Evolutionary conservation across 2,113 vertebrate genomes (phyloP).

Genomic region (Sylvilagus bachmani): DNA sequence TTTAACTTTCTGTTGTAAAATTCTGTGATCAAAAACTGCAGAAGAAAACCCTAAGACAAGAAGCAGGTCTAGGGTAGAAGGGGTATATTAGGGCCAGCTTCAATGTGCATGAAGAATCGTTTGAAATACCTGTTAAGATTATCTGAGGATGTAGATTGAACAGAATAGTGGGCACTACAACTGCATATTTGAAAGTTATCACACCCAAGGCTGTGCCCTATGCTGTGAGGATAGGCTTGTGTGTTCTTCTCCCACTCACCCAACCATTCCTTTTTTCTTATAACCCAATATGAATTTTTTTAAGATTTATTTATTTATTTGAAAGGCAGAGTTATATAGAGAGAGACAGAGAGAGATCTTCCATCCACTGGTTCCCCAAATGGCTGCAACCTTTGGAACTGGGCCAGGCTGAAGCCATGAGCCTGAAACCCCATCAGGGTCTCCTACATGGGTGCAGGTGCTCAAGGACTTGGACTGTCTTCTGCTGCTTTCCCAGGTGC

Average conservation of each 20-base stretch:
- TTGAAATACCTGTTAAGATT: background rate
- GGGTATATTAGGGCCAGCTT: background rate
- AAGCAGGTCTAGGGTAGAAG: background rate
- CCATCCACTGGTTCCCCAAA: no score
- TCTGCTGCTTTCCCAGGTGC: no score
- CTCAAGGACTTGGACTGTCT: no score
- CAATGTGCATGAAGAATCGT: background rate
- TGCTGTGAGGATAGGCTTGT: background rate
- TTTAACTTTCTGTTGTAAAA: background rate
- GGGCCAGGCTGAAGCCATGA: no score
- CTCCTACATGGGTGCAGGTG: no score
- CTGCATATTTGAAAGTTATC: background rate
- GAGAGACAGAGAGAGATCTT: no score
- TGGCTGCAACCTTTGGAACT: no score
- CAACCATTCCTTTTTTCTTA: background rate
- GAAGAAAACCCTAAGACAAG: background rate
- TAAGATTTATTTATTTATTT: no score
- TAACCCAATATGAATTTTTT: constrained; percentile 28
- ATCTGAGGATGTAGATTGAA: background rate
- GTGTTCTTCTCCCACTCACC: background rate
- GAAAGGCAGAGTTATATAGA: no score
- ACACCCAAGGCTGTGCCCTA: background rate
- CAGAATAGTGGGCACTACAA: background rate
- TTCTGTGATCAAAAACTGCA: background rate
- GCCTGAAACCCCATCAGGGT: no score